These are phyloP conservation scores for Heteromormyrus szaboi DNA, from an alignment of 2,797 vertebrate species.

Conservation along the genomic window DNA sequence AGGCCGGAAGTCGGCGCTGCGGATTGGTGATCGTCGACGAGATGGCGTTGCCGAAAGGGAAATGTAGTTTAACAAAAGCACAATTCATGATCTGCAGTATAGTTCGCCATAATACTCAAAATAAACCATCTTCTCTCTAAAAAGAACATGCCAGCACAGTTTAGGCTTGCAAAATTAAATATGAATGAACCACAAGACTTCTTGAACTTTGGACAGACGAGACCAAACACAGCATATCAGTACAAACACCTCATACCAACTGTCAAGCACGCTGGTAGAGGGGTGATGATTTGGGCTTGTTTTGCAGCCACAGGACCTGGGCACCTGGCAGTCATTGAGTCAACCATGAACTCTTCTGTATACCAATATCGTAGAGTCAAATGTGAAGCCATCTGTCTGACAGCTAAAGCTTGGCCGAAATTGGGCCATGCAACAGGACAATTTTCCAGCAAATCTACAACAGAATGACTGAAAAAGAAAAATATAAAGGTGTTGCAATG, in stretches of 20 bases:
- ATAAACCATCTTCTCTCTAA: background rate
- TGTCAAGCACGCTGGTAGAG: background rate
- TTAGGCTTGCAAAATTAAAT: background rate
- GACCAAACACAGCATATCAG: background rate
- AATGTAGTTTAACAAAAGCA: background rate
- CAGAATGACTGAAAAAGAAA: background rate
- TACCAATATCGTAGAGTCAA: background rate
- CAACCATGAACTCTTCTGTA: background rate
- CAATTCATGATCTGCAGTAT: background rate
- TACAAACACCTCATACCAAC: background rate
- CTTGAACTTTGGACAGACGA: background rate
- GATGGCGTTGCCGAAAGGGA: background rate
- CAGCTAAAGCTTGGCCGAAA: background rate
- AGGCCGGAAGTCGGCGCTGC: background rate
- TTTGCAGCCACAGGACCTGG: background rate
- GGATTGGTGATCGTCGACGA: background rate
- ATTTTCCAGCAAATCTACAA: background rate
- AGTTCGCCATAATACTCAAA: background rate
- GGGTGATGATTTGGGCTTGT: background rate
- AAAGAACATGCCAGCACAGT: background rate
- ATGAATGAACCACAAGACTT: background rate
- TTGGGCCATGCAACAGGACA: background rate
- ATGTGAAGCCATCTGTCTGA: background rate
- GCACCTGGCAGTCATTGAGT: background rate
- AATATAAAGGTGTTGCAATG: background rate